phyloP scores from a whole-genome alignment of 2,888 invertebrate species.

The Tetragonisca angustula region DNA sequence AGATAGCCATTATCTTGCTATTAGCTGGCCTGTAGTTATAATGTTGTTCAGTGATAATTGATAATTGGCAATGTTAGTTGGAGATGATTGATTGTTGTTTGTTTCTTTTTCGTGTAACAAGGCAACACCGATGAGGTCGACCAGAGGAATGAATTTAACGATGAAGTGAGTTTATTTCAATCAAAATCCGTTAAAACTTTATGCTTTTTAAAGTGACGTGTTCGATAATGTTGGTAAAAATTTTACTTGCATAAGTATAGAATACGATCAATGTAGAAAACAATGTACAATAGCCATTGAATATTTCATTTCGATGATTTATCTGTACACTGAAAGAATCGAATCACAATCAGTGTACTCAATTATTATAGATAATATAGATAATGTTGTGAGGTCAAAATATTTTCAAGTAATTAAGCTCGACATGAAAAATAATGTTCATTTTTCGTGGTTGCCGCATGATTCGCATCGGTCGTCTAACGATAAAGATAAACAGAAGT shows the following conservation, averaged over 20 bases:
- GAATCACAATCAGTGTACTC: neutral
- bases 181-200: neutral
- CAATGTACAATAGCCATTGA: neutral
- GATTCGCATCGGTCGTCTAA: conserved; percentile 52
- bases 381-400: neutral
- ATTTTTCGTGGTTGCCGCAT: conserved; percentile 1
- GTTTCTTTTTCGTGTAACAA: neutral
- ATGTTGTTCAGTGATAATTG: conserved; percentile 40
- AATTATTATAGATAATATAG: neutral
- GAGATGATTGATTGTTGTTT: conserved; percentile 37
- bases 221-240: neutral
- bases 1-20: conserved; percentile 31
- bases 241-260: neutral
- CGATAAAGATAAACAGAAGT: conserved; percentile 36
- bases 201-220: neutral
- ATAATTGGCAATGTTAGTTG: conserved; percentile 32
- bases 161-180: neutral
- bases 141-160: neutral
- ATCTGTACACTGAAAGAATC: neutral
- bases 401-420: neutral
- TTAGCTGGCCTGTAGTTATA: neutral
- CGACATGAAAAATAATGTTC: neutral
- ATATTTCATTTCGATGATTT: neutral
- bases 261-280: neutral
- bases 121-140: neutral